These are phyloP conservation scores for Callopanchax toddi DNA, from an alignment of 2,113 vertebrate genomes.

Conservation along the genomic window DNA sequence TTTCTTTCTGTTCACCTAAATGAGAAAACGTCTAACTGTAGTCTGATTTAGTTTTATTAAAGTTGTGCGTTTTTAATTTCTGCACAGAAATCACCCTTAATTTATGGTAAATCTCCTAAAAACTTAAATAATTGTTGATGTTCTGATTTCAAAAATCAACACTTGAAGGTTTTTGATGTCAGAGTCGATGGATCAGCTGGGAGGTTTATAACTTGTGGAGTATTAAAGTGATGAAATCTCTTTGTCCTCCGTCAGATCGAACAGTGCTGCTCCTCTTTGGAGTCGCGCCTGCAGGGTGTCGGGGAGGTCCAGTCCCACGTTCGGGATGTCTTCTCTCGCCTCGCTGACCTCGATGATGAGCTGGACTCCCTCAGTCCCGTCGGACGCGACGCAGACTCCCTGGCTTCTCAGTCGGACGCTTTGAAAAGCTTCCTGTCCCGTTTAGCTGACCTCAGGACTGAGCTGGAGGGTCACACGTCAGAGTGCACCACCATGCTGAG, in stretches of 20 bases:
- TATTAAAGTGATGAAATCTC: not conserved
- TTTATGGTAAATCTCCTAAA: no score
- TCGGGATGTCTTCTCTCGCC: slow-evolving; percentile 92
- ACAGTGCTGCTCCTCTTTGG: slow-evolving; percentile 86
- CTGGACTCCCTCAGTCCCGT: slow-evolving; percentile 92
- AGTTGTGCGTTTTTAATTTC: no score
- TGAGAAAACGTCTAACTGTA: no score
- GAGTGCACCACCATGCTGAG: slow-evolving; percentile 90
- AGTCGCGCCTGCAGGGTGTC: slow-evolving; percentile 92
- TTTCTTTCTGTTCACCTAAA: no score
- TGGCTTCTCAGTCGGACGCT: slow-evolving; percentile 93
- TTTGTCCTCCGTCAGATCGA: slow-evolving; percentile 71
- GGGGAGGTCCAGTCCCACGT: slow-evolving; percentile 89
- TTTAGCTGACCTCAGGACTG: slow-evolving; percentile 80
- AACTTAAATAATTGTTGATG: no score
- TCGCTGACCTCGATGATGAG: slow-evolving; percentile 94
- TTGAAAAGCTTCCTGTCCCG: slow-evolving; percentile 85
- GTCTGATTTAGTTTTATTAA: no score
- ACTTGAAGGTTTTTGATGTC: no score
- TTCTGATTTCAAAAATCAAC: no score
- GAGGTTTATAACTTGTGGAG: no score
- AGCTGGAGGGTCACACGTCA: slow-evolving; percentile 85
- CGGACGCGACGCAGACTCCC: slow-evolving; percentile 89
- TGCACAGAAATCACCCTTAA: no score
- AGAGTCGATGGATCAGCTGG: no score